Evolutionary conservation across 1,140 invertebrate species (phyloP), one percentile per base, ranked within the genome.

Genomic region (Caerostris extrusa): DNA sequence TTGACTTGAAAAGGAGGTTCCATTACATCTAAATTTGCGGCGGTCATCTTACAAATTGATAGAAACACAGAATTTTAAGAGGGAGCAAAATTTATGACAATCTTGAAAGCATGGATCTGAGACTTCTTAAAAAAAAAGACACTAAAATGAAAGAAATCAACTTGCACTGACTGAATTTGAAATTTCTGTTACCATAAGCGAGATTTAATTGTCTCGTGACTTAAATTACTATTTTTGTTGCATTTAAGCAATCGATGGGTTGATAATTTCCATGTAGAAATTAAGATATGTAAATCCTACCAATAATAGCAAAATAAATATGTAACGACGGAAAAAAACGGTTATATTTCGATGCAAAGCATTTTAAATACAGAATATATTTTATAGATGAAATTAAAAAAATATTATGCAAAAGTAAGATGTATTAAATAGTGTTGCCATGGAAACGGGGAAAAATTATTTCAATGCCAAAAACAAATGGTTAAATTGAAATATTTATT

Each of bases 41-140:
- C 71, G 53, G 71, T 53, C 71, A 77, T 77, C 71, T 77, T 77
- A 10, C 71, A 77, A 77, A 10, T 5, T 50, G 50, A 53, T 77
- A 12, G 3, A 10, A 50, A 77, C 8, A 50, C 10, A 77, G 71
- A 77, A 77, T 77, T 77, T 77, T 77, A 53, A 77, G 12, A 77
- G 71, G 34, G 34, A 77, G 50, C 14, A 12, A 77, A 77, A 77
- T 77, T 77, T 77, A 77, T 4, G 71, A 77, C 10, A 77, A 77
- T 50, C 71, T 77, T 77, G 71, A 50, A 77, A 77, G 34, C 71
- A 77, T 77, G 71, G 34, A 77, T 77, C 71, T 77, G 71, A 77
- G 71, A 77, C 71, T 77, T 50, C 71, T 77, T 77, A 50, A 77
- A 77, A 34, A 77, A 34, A 34, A 64, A 14, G 34, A 50, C 34